Evolutionary conservation across 64 coral and sea anemone genomes (phyloP).

Genomic region (Montipora capricornis): DNA sequence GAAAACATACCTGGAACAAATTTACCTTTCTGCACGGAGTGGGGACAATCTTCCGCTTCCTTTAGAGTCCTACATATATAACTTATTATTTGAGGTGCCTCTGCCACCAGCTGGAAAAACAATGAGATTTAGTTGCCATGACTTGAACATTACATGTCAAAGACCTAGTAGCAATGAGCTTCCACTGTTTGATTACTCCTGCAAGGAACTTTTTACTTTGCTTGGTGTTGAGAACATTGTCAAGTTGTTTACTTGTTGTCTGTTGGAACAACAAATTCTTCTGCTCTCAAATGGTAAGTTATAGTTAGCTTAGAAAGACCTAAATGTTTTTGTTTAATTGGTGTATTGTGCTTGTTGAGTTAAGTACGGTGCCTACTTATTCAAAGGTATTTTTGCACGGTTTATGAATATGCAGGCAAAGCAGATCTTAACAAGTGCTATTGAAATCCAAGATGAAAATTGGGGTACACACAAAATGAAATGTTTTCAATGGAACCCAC

Average conservation of each 20-base stretch:
- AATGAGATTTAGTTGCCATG: constrained; percentile 90
- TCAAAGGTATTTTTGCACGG: no score
- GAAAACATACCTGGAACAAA: constrained; percentile 73
- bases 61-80: constrained; percentile 96
- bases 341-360: background rate
- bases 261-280: constrained; percentile 97
- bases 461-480: no score
- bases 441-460: no score
- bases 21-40: constrained; percentile 67
- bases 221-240: constrained; percentile 93
- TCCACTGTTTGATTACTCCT: constrained; percentile 97
- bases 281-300: constrained; percentile 89
- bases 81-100: constrained; percentile 95
- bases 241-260: constrained; percentile 81
- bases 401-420: no score
- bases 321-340: background rate
- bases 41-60: constrained; percentile 70
- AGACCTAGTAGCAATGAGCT: constrained; percentile 92
- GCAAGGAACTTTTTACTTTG: constrained; percentile 82
- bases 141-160: constrained; percentile 84
- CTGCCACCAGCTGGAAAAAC: constrained; percentile 91
- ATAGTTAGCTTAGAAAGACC: background rate
- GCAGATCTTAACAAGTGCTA: no score
- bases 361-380: no score
- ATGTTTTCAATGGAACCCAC: no score